Conservation (phyloP, 2,113 vertebrate species). For the Calyptomena viridis region DNA sequence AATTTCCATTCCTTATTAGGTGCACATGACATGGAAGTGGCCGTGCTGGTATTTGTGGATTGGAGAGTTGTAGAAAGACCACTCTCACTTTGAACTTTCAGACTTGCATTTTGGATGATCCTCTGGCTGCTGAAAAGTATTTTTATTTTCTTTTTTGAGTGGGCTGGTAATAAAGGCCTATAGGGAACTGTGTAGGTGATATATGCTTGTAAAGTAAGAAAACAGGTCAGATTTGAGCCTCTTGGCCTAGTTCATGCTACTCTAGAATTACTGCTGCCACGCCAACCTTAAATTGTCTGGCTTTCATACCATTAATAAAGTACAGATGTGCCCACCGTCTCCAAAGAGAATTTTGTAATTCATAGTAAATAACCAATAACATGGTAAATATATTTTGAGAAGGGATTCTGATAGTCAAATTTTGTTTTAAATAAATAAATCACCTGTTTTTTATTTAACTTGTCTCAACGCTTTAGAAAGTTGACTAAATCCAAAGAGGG, state of each 20-base stretch:
- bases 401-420: background rate
- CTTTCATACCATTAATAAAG: background rate
- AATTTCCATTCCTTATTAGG: slow-evolving; percentile 5
- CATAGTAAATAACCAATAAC: background rate
- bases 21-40: background rate
- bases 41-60: background rate
- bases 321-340: background rate
- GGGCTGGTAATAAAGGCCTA: background rate
- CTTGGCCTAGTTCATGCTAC: background rate
- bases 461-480: slow-evolving; percentile 29
- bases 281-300: background rate
- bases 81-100: slow-evolving; percentile 29
- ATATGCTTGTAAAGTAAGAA: background rate
- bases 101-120: slow-evolving; percentile 13
- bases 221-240: slow-evolving; percentile 5
- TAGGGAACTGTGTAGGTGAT: background rate
- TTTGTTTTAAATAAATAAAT: background rate
- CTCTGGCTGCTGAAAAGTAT: slow-evolving; percentile 3
- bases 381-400: background rate
- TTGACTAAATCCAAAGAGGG: slow-evolving; percentile 58
- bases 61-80: slow-evolving; percentile 30
- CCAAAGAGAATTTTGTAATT: background rate
- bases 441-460: background rate
- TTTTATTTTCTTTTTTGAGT: background rate
- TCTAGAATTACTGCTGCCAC: slow-evolving; percentile 48